Base-by-base conservation (phyloP, 2,113 vertebrate species). In the Aptenodytes patagonicus region DNA sequence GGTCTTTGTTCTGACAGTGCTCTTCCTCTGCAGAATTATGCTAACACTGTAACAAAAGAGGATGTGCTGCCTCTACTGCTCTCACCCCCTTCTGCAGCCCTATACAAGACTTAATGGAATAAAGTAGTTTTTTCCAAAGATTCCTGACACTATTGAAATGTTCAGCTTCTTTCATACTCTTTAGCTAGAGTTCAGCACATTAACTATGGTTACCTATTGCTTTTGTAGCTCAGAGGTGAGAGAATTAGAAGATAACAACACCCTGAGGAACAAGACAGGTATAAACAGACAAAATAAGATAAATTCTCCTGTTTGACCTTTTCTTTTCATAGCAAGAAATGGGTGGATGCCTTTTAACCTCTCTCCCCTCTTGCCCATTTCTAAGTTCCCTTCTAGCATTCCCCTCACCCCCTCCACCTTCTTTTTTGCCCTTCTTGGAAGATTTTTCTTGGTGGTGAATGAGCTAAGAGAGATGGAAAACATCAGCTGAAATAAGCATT, bases 351-450 rank as follows among this genome's bases (percentile, higher is more conserved):
- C 28, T 92, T 85, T 82, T 58, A 54, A 78, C 14, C 6, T 9
- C 29, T 44, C 28, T 85, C 20, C 1, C 2, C 11, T 64, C 28
- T 31, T 66, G 6, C 10, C 24, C 7, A 25, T 44, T 60, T 38
- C 0, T 8, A 60, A 55, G 2, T 26, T 86, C 20, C 32, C 12
- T 76, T 65, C 26, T 6, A 47, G 20, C 3, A 34, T 32, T 31
- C 15, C 31, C 3, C 15, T 17, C 31, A 10, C 51, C 5, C 34
- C 13, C 7, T 7, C 18, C 3, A 3, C 3, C 5, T 29, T 21
- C 13, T 36, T 25, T 69, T 60, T 29, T 49, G 1, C 6, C 38
- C 12, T 40, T 72, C 24, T 64, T 65, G 24, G 29, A 82, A 60
- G 6, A 31, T 22, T 89, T 69, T 66, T 58, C 10, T 32, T 60